These are phyloP conservation scores for Antechinus flavipes DNA, from an alignment of 2,113 vertebrate species.

Conservation along the genomic window DNA sequence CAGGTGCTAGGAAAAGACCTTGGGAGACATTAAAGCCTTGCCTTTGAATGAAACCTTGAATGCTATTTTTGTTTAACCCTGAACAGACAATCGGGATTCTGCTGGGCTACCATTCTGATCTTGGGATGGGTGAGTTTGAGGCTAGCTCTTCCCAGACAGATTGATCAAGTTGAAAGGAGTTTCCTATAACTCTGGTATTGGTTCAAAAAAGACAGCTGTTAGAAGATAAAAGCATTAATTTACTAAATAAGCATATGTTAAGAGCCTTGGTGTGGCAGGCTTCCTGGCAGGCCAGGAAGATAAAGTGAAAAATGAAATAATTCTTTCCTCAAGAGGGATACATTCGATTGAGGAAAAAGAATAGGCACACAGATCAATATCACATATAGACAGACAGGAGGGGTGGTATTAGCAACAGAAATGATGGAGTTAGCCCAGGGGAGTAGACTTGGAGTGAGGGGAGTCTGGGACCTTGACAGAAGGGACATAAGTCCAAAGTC, in stretches of 20 bases:
- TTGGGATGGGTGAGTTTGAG: neutral
- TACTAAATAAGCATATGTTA: neutral
- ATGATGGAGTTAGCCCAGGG: neutral
- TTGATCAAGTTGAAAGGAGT: neutral
- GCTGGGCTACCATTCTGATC: neutral
- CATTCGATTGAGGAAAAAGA: neutral
- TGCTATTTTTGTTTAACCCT: constrained; percentile 1
- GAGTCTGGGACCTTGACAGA: neutral
- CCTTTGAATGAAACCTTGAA: neutral
- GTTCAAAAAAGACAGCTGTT: constrained; percentile 31
- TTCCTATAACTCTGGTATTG: neutral
- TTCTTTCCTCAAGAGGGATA: neutral
- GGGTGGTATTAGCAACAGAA: neutral
- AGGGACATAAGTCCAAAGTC: neutral
- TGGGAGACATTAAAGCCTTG: constrained; percentile 24
- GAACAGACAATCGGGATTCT: neutral
- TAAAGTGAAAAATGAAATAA: neutral
- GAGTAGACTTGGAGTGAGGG: neutral
- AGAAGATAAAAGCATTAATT: neutral
- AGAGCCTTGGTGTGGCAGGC: neutral
- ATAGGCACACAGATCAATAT: neutral
- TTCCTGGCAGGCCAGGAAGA: neutral
- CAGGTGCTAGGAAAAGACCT: neutral
- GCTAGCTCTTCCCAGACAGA: neutral
- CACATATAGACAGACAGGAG: neutral